These are phyloP conservation scores for Wiebesia pumilae DNA, from an alignment of 1,140 invertebrate genomes.

Conservation along the genomic window DNA sequence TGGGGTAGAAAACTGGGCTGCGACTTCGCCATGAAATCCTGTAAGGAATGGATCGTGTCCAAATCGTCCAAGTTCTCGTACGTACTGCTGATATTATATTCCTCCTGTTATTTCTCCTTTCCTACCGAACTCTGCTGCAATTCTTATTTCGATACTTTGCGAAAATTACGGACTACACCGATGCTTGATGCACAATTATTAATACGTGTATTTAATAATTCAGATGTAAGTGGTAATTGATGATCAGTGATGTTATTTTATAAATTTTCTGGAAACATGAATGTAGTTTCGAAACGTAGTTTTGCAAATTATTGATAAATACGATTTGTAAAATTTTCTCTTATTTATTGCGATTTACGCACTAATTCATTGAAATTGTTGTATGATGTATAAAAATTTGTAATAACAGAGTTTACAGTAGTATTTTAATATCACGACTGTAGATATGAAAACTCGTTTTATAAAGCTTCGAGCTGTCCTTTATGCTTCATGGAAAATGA, in stretches of 20 bases:
- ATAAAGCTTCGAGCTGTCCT: neutral
- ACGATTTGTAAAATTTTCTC: too few relatives aligned
- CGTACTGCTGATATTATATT: constrained; percentile 55
- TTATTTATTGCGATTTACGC: too few relatives aligned
- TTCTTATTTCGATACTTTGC: neutral
- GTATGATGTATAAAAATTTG: neutral
- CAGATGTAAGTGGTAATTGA: too few relatives aligned
- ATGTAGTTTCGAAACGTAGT: too few relatives aligned
- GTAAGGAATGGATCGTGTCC: constrained; percentile 95
- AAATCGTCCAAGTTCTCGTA: constrained; percentile 76
- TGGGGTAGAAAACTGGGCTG: constrained; percentile 96
- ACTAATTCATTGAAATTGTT: too few relatives aligned
- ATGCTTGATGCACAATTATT: too few relatives aligned
- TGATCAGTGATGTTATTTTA: too few relatives aligned
- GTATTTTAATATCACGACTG: neutral
- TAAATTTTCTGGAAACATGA: too few relatives aligned
- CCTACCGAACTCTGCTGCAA: neutral
- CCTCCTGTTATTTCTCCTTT: neutral
- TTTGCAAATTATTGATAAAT: too few relatives aligned
- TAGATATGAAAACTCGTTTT: neutral
- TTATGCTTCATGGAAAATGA: neutral
- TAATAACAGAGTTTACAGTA: too few relatives aligned
- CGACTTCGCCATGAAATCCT: constrained; percentile 94
- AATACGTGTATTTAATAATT: too few relatives aligned
- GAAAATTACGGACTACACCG: too few relatives aligned